Percentiles rank a stretch among this genome's conserved stretches.
phyloP scores from a whole-genome alignment of 2,797 vertebrate genomes.

The Pipistrellus pygmaeus region DNA sequence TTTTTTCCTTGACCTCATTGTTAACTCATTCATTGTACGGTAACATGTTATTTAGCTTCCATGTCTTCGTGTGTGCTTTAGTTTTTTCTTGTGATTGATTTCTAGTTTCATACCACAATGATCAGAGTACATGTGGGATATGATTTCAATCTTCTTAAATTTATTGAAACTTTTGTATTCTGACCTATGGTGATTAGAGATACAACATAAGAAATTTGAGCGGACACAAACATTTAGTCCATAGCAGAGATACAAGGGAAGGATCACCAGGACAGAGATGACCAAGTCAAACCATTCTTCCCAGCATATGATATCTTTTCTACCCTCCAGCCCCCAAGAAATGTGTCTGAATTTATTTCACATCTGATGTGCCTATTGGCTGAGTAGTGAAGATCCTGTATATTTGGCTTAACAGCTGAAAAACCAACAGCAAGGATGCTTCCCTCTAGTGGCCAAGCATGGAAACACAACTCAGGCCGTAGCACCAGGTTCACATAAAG shows the following conservation, averaged over 20 bases:
- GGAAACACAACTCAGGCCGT: neutral
- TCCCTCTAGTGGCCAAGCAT: conserved; percentile 13
- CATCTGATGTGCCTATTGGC: neutral
- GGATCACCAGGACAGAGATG: neutral
- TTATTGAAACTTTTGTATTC: neutral
- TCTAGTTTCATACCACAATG: neutral
- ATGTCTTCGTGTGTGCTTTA: neutral
- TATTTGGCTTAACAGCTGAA: neutral
- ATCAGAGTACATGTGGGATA: neutral
- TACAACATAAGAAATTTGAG: no score
- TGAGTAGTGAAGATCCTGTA: neutral
- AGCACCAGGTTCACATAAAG: neutral
- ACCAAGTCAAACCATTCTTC: neutral
- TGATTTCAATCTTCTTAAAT: neutral
- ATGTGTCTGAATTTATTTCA: neutral
- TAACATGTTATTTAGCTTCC: neutral
- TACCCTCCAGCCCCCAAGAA: neutral
- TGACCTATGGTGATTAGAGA: neutral
- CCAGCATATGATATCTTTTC: neutral
- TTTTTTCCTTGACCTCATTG: neutral
- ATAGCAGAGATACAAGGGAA: no score
- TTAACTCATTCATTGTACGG: neutral
- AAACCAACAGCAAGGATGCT: neutral
- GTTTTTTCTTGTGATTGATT: neutral
- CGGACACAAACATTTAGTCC: no score